Conservation (phyloP, 2,113 vertebrate species). For the Salvelinus fontinalis region DNA sequence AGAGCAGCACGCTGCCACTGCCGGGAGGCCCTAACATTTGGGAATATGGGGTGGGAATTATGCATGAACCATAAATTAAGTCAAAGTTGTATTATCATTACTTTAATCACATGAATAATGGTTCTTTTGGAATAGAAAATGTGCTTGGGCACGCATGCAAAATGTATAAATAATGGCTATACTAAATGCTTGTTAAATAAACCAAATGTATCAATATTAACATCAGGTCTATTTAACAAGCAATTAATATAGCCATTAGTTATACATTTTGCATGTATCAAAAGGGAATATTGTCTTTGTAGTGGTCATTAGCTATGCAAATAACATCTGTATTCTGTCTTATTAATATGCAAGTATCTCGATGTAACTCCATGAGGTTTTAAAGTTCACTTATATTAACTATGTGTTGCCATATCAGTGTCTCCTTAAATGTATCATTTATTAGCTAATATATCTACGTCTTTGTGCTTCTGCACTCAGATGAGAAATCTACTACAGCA, state of each 20-base stretch:
- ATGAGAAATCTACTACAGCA: not conserved
- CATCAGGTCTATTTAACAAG: too few species aligned
- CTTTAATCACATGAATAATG: not conserved
- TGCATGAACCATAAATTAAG: constrained; percentile 16
- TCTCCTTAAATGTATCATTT: constrained; percentile 22
- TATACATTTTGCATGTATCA: too few species aligned
- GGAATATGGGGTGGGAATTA: constrained; percentile 25
- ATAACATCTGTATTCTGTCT: too few species aligned
- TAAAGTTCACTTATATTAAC: not conserved
- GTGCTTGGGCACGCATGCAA: not conserved
- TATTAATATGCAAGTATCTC: not conserved
- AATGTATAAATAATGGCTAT: too few species aligned
- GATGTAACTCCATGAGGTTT: not conserved
- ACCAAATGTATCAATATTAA: too few species aligned
- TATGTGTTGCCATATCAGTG: constrained; percentile 4
- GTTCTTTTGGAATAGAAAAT: not conserved
- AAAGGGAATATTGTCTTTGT: too few species aligned
- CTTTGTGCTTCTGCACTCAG: not conserved
- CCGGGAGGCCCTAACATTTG: constrained; percentile 30
- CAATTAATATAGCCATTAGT: too few species aligned
- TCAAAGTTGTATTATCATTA: constrained; percentile 12
- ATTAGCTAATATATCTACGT: constrained; percentile 19
- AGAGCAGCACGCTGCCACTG: constrained; percentile 1
- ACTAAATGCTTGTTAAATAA: too few species aligned
- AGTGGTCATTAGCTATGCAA: too few species aligned